Evolutionary conservation across 2,113 vertebrate species (phyloP), one percentile per base, ranked within the genome.

Genomic region (Odocoileus virginianus): DNA sequence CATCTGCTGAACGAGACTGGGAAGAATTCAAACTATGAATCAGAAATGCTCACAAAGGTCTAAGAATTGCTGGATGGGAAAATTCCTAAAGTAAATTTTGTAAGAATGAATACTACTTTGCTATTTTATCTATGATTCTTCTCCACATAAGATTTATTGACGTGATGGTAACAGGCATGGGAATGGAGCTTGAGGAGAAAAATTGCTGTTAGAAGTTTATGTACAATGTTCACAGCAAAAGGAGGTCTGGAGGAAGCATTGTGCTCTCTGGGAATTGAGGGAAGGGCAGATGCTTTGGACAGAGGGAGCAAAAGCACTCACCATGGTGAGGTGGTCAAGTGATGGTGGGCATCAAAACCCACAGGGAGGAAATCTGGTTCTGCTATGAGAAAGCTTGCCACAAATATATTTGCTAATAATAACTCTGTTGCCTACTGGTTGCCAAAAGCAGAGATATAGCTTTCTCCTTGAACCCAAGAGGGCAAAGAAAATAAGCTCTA

Each of bases 1-100:
- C 98, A 16, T 99, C 99, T 94, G 99, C 98, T 1, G 99, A 98
- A 50, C 98, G 98, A 88, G 99, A 99, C 99, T 99, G 95, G n/a
- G 55, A 67, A 86, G 11, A 87, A 33, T 0, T 43, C 97, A 95
- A 89, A 95, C 7, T 3, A 27, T 21, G 10, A 89, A 36, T 91
- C 47, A 40, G 40, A 43, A 45, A 4, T 9, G 36, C 9, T 86
- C 67, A 13, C 5, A 9, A 76, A 85, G 16, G 6, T 12, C 8
- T 89, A 17, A 9, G 6, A 82, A 50, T 54, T 83, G 57, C 23
- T 45, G 61, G 83, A 74, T n/a, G 45, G 40, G 40, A 61, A 74
- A 91, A 58, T 25, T 23, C 19, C 52, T 13, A 3, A 30, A 25
- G 43, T n/a, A 57, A 71, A 67, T 27, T 50, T 67, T 71, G 2